These are phyloP conservation scores for Mohoua ochrocephala DNA, from an alignment of 2,113 vertebrate species.

Conservation along the genomic window DNA sequence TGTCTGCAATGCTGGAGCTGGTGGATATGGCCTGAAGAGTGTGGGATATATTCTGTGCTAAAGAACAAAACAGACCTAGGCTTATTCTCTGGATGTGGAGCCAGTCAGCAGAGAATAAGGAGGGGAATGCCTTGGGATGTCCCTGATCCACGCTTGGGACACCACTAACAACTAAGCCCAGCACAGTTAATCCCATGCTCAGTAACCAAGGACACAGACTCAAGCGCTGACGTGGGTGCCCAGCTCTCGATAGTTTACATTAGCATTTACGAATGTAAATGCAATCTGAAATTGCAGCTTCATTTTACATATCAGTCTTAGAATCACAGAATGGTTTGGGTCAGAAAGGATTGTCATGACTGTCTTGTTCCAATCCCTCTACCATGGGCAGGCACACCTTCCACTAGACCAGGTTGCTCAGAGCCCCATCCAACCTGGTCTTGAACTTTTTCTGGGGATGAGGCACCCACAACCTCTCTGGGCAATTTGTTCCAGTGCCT, in stretches of 20 bases:
- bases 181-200: background rate
- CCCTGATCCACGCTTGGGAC: background rate
- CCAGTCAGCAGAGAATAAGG: background rate
- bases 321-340: background rate
- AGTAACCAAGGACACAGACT: background rate
- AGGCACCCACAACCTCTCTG: background rate
- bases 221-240: fast-evolving
- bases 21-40: background rate
- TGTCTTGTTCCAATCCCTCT: background rate
- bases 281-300: background rate
- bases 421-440: background rate
- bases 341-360: background rate
- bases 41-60: background rate
- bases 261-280: background rate
- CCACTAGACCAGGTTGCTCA: background rate
- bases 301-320: background rate
- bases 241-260: background rate
- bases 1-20: background rate
- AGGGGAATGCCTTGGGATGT: background rate
- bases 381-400: background rate
- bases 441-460: background rate
- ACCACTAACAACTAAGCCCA: background rate
- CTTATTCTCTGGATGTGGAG: background rate
- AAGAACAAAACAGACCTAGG: background rate
- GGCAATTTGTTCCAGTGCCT: background rate